phyloP scores from a whole-genome alignment of 2,113 vertebrate genomes.

The Megatriorchis doriae region DNA sequence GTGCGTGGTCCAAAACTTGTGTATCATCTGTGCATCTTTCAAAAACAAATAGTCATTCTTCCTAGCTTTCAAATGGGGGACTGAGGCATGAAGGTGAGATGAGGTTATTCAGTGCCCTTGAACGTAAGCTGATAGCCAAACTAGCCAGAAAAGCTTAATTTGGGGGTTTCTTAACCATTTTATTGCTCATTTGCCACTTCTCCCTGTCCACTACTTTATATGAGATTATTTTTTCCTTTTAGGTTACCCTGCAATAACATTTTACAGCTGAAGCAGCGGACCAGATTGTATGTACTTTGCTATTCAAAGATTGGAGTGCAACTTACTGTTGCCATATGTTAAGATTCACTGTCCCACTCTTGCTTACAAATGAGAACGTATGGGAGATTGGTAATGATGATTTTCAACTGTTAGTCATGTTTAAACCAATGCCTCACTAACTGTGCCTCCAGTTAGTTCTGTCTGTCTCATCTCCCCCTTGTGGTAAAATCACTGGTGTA shows the following conservation, averaged over 20 bases:
- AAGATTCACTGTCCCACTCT: conserved; percentile 5
- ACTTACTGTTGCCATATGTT: conserved; percentile 41
- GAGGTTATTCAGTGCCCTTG: not conserved
- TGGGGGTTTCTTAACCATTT: not conserved
- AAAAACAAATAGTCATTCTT: not conserved
- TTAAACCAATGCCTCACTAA: not conserved
- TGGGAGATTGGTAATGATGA: conserved; percentile 38
- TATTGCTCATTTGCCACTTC: not conserved
- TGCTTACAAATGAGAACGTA: conserved; percentile 34
- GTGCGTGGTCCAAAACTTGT: not conserved
- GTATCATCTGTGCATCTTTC: not conserved
- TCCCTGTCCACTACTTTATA: not conserved
- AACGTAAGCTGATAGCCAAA: not conserved
- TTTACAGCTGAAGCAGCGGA: not conserved
- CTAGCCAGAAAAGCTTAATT: not conserved
- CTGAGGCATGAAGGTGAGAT: not conserved
- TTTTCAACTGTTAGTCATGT: conserved; percentile 17
- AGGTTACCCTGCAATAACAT: not conserved
- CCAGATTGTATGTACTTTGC: conserved; percentile 15
- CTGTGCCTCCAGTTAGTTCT: not conserved
- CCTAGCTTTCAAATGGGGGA: not conserved
- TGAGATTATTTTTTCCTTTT: not conserved
- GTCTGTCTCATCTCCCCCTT: not conserved
- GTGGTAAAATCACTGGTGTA: not conserved
- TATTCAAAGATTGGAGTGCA: not conserved